Evolutionary conservation across 53 echinoderm and acorn worm genomes (phyloP), one percentile per base, ranked within the genome.

Genomic region (Arbacia lixula): DNA sequence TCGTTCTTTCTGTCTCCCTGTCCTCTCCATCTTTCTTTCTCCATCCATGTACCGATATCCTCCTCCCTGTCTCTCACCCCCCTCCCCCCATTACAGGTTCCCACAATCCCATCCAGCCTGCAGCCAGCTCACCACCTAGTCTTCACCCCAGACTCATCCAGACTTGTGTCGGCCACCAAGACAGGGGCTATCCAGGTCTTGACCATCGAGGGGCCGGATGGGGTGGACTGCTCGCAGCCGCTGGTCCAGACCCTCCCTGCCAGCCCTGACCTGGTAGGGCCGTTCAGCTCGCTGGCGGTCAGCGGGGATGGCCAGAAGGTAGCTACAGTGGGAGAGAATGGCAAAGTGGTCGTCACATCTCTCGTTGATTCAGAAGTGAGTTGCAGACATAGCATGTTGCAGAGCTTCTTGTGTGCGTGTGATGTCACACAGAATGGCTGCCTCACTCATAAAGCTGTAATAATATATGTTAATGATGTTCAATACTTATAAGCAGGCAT

Each of bases 101-200:
- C 94, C 1, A 86, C 88, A 36, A 40, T 91, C 17, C 94, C 91
- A 38, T 32, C 76, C 11, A 67, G 83, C 12, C 46, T 94, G 27
- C 72, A 88, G 36, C 90, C 94, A 26, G 91, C 94, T 5, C 94
- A 88, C 36, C 65, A 88, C 11, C 88, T 94, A 68, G 61, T 72
- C 74, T 94, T 94, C 63, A 88, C 94, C 20, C 24, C 85, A 38
- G 89, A 91, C 41, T 80, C 85, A 0, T 85, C 85, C 75, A 72
- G 60, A 42, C 63, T 92, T 5, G 30, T 92, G 57, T 61, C 84
- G 22, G 89, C 89, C 3, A 65, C 89, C 28, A 56, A 65, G 11
- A 36, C 33, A 22, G 89, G 89, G 17, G 79, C 41, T 58, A 60
- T 79, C 14, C 79, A 79, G 46, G 42, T 60, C 28, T 36, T 79